Conservation (phyloP, 1,140 invertebrate species). For the Drepana arcuata region DNA sequence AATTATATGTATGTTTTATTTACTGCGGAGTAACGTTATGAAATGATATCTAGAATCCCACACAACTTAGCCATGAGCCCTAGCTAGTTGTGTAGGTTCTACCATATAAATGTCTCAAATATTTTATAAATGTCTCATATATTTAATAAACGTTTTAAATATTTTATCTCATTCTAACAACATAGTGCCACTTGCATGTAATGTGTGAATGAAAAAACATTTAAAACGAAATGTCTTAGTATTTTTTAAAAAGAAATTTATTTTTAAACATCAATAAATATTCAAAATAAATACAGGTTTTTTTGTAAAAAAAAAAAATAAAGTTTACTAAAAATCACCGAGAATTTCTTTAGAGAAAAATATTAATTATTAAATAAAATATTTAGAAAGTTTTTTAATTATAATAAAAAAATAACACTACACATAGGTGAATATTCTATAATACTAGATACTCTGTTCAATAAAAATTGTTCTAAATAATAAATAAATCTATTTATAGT, state of each 20-base stretch:
- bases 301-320: no score
- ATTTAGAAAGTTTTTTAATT: slow-evolving; percentile 36
- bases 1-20: no score
- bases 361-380: slow-evolving; percentile 20
- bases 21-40: no score
- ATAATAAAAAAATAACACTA: slow-evolving; percentile 34
- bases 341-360: neutral
- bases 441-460: slow-evolving; percentile 56
- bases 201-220: slow-evolving; percentile 11
- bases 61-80: no score
- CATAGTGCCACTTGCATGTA: slow-evolving; percentile 1
- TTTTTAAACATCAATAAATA: no score
- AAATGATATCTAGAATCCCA: no score
- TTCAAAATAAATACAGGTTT: slow-evolving; percentile 17
- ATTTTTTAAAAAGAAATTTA: no score
- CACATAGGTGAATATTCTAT: slow-evolving; percentile 38
- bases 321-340: no score
- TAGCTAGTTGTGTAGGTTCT: no score
- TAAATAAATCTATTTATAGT: slow-evolving; percentile 45
- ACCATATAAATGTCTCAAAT: neutral
- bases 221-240: no score
- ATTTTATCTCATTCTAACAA: slow-evolving; percentile 6
- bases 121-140: neutral
- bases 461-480: slow-evolving; percentile 62
- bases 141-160: neutral